Percentiles rank a stretch among this genome's conserved stretches.
Conservation (phyloP, 1,140 invertebrate species). For the Drosophila gunungcola region DNA sequence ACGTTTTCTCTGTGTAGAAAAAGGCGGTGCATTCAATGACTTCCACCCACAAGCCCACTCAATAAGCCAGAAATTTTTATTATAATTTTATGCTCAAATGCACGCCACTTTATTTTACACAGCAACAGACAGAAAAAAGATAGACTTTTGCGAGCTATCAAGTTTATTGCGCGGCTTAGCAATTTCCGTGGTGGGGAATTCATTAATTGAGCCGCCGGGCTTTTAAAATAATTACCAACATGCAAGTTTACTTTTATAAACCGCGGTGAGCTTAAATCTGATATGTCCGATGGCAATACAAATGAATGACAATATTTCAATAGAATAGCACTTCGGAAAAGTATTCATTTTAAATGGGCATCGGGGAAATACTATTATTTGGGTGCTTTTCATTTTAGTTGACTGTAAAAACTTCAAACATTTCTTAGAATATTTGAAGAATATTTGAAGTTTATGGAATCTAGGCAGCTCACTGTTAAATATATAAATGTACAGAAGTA, state of each 20-base stretch:
- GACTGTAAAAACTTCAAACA: too few relatives aligned
- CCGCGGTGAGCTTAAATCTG: constrained; percentile 24
- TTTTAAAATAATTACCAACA: constrained; percentile 75
- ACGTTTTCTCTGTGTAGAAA: constrained; percentile 2
- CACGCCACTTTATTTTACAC: constrained; percentile 51
- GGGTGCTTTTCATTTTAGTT: not conserved
- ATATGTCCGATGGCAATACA: constrained; percentile 20
- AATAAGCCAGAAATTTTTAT: constrained; percentile 72
- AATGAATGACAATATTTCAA: constrained; percentile 35
- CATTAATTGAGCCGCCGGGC: constrained; percentile 63
- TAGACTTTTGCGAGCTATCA: constrained; percentile 45
- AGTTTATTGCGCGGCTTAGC: constrained; percentile 50
- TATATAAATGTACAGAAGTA: too few relatives aligned
- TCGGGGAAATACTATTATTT: not conserved
- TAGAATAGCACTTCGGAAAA: constrained; percentile 9
- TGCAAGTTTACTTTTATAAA: constrained; percentile 15
- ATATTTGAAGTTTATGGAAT: too few relatives aligned
- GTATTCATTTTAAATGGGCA: constrained; percentile 7
- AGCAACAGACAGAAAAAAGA: constrained; percentile 2
- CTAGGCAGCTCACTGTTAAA: too few relatives aligned
- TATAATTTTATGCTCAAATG: constrained; percentile 78
- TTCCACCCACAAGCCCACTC: constrained; percentile 13
- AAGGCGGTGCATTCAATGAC: not conserved
- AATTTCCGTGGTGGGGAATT: constrained; percentile 41
- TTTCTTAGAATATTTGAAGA: too few relatives aligned